phyloP scores from a whole-genome alignment of 92 coral and sea anemone species.

The Siderastrea radians region DNA sequence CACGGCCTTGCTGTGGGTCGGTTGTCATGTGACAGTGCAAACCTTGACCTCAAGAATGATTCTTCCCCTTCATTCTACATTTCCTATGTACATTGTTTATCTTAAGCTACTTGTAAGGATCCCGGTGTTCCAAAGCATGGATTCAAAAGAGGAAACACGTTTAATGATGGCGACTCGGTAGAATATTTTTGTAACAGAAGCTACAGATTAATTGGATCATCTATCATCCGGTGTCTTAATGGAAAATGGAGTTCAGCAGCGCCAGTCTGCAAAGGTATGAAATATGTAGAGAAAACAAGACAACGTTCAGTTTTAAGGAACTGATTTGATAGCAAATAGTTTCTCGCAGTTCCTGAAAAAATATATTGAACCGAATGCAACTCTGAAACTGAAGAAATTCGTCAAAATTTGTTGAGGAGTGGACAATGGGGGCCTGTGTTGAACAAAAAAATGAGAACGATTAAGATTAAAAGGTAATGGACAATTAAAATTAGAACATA shows the following conservation, averaged over 20 bases:
- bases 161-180: slow-evolving; percentile 50
- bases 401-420: no score
- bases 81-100: neutral
- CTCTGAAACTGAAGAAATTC: no score
- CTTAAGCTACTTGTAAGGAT: slow-evolving; percentile 34
- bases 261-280: slow-evolving; percentile 48
- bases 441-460: no score
- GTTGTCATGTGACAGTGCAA: no score
- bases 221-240: slow-evolving; percentile 26
- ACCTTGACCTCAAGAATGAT: no score
- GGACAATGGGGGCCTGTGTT: no score
- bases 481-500: no score
- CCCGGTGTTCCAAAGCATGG: slow-evolving; percentile 46
- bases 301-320: no score
- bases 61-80: neutral
- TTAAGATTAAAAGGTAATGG: no score
- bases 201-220: slow-evolving; percentile 47
- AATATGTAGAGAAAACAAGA: neutral
- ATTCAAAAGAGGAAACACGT: slow-evolving; percentile 29
- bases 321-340: no score
- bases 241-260: slow-evolving; percentile 35
- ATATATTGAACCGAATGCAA: no score
- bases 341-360: no score
- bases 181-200: slow-evolving; percentile 52
- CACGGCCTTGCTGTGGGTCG: neutral